phyloP scores from a whole-genome alignment of 35 echinoderm and acorn worm species.

The Ophiothrix spiculata region DNA sequence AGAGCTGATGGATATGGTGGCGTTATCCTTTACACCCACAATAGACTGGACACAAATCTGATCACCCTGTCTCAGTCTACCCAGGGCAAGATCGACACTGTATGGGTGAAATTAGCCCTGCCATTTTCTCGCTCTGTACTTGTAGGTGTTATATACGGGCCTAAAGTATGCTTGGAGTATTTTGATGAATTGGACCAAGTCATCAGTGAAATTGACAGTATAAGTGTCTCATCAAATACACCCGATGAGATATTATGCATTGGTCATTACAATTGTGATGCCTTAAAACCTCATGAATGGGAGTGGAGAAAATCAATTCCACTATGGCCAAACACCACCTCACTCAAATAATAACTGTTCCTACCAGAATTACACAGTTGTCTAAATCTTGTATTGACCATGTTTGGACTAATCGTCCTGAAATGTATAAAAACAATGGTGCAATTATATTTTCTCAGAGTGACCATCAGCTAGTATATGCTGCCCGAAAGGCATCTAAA shows the following conservation, averaged over 20 bases:
- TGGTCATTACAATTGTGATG: conserved; percentile 22
- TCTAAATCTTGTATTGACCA: background rate
- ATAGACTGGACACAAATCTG: background rate
- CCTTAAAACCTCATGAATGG: background rate
- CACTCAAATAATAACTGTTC: background rate
- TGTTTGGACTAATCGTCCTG: background rate
- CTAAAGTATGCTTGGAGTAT: background rate
- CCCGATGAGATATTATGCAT: background rate
- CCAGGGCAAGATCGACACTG: background rate
- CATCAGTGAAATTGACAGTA: background rate
- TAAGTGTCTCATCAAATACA: background rate
- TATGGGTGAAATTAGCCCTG: conserved; percentile 15
- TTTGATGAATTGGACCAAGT: conserved; percentile 13
- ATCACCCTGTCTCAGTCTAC: background rate
- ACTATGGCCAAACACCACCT: background rate
- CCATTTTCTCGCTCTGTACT: background rate
- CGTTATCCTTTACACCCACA: conserved; percentile 2
- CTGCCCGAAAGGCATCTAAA: background rate
- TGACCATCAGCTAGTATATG: background rate
- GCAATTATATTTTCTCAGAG: background rate
- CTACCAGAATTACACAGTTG: background rate
- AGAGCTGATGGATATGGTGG: conserved; percentile 9
- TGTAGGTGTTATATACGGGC: conserved; percentile 12
- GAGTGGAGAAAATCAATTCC: background rate
- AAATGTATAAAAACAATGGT: background rate